Evolutionary conservation across 1,140 invertebrate species (phyloP).

Genomic region (Heliconius himera): DNA sequence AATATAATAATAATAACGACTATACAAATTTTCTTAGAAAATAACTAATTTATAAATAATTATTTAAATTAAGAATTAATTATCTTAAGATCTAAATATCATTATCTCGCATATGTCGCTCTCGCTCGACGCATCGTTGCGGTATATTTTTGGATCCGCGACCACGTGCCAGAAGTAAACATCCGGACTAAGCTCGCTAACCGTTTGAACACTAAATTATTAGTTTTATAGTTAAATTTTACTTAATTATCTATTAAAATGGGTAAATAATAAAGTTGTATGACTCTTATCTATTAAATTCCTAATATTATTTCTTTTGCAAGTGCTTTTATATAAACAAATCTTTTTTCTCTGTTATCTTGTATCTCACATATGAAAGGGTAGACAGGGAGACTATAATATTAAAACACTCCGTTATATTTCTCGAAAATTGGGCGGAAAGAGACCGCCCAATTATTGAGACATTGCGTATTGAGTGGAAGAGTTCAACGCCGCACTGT

Average conservation of each 20-base stretch:
- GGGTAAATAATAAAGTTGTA: too few species aligned
- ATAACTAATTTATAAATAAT: background rate
- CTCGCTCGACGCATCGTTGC: slow-evolving; percentile 38
- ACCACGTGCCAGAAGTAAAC: slow-evolving; percentile 61
- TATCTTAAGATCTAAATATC: slow-evolving; percentile 38
- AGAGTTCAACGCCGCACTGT: too few species aligned
- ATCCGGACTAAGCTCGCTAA: slow-evolving; percentile 48
- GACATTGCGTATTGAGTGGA: too few species aligned
- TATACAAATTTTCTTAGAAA: too few species aligned
- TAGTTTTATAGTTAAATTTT: background rate
- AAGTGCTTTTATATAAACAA: too few species aligned
- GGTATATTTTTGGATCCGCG: slow-evolving; percentile 48
- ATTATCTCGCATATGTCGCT: background rate
- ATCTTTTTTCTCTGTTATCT: too few species aligned
- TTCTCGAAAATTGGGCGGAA: too few species aligned
- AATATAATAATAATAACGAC: too few species aligned
- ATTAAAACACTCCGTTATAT: background rate
- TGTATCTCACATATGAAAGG: background rate
- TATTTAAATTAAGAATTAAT: background rate
- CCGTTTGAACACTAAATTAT: background rate
- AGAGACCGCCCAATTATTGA: too few species aligned
- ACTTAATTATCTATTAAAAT: too few species aligned
- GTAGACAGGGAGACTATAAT: background rate
- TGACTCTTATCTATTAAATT: too few species aligned
- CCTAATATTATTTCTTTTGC: too few species aligned